Conservation (phyloP, 2,797 vertebrate genomes). For the Anguilla obscura region DNA sequence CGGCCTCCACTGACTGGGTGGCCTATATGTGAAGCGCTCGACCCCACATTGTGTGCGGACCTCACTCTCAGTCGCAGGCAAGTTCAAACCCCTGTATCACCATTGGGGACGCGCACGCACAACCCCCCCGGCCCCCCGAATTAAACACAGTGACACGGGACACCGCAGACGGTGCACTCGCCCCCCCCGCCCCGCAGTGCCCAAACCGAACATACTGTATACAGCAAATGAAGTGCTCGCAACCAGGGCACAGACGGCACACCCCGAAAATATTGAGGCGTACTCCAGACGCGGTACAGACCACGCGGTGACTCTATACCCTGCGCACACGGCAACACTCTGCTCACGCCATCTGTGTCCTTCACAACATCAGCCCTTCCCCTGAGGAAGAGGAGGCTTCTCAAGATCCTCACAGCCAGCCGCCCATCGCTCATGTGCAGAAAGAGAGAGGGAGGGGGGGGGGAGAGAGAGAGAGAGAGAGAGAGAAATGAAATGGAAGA, state of each 20-base stretch:
- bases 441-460: background rate
- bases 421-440: conserved; percentile 15
- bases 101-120: background rate
- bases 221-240: conserved; percentile 8
- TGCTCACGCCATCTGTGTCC: conserved; percentile 45
- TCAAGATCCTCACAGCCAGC: background rate
- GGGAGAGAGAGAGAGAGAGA: conserved; percentile 24
- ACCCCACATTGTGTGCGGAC: background rate
- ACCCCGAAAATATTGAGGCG: conserved; percentile 12
- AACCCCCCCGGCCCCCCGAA: background rate
- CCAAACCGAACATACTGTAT: conserved; percentile 12
- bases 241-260: conserved; percentile 13
- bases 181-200: background rate
- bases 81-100: background rate
- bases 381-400: background rate
- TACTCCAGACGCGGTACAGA: conserved; percentile 16
- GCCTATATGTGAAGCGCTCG: background rate
- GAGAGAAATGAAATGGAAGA: background rate
- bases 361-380: conserved; percentile 42
- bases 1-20: background rate
- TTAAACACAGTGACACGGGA: conserved; percentile 6
- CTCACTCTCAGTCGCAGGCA: background rate
- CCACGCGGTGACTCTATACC: conserved; percentile 19
- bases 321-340: background rate
- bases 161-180: background rate